Base-by-base conservation (phyloP, 2,888 invertebrate genomes). In the Dasysyrphus albostriatus region DNA sequence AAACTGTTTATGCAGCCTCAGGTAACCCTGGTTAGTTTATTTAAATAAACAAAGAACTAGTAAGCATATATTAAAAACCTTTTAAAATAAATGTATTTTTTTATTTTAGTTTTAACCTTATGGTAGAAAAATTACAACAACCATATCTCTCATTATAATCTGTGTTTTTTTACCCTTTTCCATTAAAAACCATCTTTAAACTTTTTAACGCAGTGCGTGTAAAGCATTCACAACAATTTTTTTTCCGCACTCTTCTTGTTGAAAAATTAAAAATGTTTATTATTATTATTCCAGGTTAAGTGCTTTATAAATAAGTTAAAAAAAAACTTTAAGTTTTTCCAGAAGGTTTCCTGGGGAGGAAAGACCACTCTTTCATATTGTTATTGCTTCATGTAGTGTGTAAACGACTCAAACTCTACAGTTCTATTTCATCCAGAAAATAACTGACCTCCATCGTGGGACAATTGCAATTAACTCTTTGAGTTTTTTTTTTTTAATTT, bases 291-390 rank as follows among this genome's bases (percentile, higher is more conserved):
- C 44, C 83, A 63, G 74, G 78, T 79, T 78, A 83, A 83, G 78
- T 69, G 56, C 67, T 74, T 74, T 69, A 79, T 61, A 74, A 83
- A 83, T 78, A 83, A 83, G 78, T 73, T 73, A 32, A 73, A 83
- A 24, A 24, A 51, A 51, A 51, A 51, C 10, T 77, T 77, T 44
- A 8, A 32, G 44, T 59, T 24, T 42, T 61, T 61, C 12, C 32
- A 61, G 39, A 69, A 73, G 24, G 42, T 5, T 59, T 37, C 12
- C 3, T 34, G n/a, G 16, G n/a, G 5, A 16, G 34, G 29, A 34
- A 39, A 16, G 5, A 37, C 37, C 59, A 63, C 29, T 29, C n/a
- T 5, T 44, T n/a, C n/a, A 29, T 8, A 63, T 44, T 44, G 44
- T 63, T 29, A 44, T 42, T 63, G 44, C 9, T 24, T n/a, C 14